Evolutionary conservation across 2,113 vertebrate species (phyloP).

Genomic region (Psophia crepitans): DNA sequence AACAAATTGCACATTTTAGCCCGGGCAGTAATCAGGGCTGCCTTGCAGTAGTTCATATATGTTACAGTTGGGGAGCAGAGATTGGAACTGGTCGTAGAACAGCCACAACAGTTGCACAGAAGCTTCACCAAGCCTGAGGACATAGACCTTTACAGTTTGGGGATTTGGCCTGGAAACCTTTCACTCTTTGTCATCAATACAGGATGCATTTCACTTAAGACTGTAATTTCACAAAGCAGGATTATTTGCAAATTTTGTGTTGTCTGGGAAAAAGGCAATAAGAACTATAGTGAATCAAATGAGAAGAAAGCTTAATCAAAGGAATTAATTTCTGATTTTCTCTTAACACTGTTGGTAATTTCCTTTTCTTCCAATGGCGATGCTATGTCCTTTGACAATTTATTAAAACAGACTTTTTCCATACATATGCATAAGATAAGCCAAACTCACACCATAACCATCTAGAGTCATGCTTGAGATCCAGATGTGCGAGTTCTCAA

Average conservation of each 20-base stretch:
- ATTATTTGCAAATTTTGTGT: background rate
- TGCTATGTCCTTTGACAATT: background rate
- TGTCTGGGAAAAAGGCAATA: background rate
- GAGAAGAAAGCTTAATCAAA: background rate
- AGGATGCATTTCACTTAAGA: background rate
- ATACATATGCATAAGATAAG: background rate
- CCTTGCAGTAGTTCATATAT: background rate
- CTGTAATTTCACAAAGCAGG: background rate
- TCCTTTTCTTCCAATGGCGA: background rate
- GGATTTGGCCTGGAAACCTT: background rate
- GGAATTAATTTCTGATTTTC: background rate
- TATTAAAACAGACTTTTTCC: background rate
- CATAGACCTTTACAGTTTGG: background rate
- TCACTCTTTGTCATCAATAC: background rate
- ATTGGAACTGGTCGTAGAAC: too few species aligned
- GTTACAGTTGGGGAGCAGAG: background rate
- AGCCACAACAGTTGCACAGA: background rate
- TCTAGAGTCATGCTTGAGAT: background rate
- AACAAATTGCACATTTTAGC: background rate
- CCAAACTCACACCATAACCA: background rate
- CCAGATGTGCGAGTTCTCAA: background rate
- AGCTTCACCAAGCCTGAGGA: background rate
- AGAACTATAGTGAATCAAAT: background rate
- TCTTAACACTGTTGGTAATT: background rate
- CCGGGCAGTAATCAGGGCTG: background rate